Evolutionary conservation across 2,113 vertebrate genomes (phyloP).

Genomic region (Lutjanus erythropterus): DNA sequence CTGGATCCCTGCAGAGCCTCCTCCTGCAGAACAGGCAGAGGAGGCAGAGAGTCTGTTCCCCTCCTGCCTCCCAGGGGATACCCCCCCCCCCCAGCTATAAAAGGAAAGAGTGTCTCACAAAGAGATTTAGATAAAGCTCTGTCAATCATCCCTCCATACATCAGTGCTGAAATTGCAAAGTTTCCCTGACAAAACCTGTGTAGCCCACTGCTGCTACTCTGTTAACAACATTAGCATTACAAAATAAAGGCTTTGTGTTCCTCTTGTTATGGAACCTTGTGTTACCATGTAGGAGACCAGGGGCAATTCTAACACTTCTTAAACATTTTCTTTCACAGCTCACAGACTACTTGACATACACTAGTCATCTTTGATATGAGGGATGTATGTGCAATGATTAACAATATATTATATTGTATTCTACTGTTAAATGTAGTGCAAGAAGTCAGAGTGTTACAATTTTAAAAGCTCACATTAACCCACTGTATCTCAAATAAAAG

Average conservation of each 20-base stretch:
- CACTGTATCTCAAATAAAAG: too few species aligned
- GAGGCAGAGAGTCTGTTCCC: constrained; percentile 67
- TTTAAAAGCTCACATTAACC: too few species aligned
- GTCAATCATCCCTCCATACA: constrained; percentile 46
- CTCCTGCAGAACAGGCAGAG: constrained; percentile 66
- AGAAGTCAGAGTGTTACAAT: too few species aligned
- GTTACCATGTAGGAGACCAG: too few species aligned
- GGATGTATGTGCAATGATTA: too few species aligned
- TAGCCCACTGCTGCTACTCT: background rate
- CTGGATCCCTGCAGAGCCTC: constrained; percentile 67
- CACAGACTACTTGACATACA: too few species aligned
- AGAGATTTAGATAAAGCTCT: constrained; percentile 64
- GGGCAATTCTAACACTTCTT: too few species aligned
- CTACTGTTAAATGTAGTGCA: too few species aligned
- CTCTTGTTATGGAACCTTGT: background rate
- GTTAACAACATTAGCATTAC: constrained; percentile 5
- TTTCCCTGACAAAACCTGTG: constrained; percentile 37
- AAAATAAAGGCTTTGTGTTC: background rate
- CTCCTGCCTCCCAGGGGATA: constrained; percentile 59
- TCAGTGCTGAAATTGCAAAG: constrained; percentile 37
- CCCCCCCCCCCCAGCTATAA: constrained; percentile 51
- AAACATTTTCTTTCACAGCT: too few species aligned
- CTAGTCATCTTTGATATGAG: too few species aligned
- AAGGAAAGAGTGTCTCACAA: constrained; percentile 69
- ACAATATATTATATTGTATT: too few species aligned